Base-by-base conservation (phyloP, 2,888 invertebrate genomes). In the Timema podura region DNA sequence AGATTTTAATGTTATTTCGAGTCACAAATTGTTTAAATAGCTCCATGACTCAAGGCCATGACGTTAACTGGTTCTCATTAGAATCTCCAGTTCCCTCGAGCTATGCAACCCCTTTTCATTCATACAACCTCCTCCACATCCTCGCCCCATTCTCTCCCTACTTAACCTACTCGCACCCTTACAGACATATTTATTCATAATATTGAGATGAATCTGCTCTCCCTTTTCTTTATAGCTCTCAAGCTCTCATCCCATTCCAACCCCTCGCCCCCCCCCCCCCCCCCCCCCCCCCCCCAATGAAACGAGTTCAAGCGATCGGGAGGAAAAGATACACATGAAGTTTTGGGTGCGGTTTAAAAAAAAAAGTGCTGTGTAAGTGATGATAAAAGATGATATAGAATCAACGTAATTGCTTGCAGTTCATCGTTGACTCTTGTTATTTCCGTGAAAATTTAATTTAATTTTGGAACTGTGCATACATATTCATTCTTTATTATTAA, bases 1-100 rank as follows among this genome's bases (percentile, higher is more conserved):
- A 82, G 82, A 82, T 82, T 82, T 82, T 82, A 82, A 82, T 81
- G 82, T 81, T 82, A 82, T 82, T 84, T 81, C 84, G 83, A 80
- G 78, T 80, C 83, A 80, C 74, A 83, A 83, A 83, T 83, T 83
- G 82, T 82, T 82, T 82, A 82, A 83, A 83, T 83, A 82, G 83
- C 82, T 78, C 81, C 82, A 82, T 83, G 82, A 82, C 80, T 83
- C 83, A 83, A 79, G 79, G 76, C 76, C 79, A 76, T 79, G 82
- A 83, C 82, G 81, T 80, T 81, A 82, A 82, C 80, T 80, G 81
- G 80, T 78, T 78, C 82, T 82, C 82, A 82, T 82, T 82, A 82
- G 81, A 80, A 80, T 75, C 75, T 61, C 44, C 61, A 61, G 61
- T n/a, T n/a, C n/a, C n/a, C n/a, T n/a, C n/a, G n/a, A 61, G 45